Conservation (phyloP, 1,140 invertebrate genomes). For the Arion vulgaris region DNA sequence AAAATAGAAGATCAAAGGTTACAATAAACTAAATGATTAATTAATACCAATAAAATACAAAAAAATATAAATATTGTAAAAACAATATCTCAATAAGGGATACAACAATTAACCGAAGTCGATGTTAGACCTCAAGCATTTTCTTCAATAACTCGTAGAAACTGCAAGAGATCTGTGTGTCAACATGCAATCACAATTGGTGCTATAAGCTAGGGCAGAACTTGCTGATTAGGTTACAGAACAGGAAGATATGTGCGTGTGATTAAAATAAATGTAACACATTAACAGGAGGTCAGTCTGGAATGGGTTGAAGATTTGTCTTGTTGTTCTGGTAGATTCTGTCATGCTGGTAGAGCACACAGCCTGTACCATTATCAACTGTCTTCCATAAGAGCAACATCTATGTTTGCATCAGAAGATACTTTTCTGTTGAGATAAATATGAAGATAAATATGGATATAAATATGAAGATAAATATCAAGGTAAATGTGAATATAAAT, state of each 20-base stretch:
- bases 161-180: not conserved
- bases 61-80: too few relatives aligned
- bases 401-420: slow-evolving; percentile 52
- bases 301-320: not conserved
- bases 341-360: not conserved
- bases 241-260: not conserved
- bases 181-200: not conserved
- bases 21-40: too few relatives aligned
- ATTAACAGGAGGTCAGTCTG: not conserved
- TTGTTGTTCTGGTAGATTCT: not conserved
- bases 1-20: too few relatives aligned
- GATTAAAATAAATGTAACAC: not conserved
- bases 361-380: slow-evolving; percentile 39
- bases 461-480: too few relatives aligned
- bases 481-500: too few relatives aligned
- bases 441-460: too few relatives aligned
- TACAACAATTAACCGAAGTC: not conserved
- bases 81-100: not conserved
- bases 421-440: slow-evolving; percentile 56
- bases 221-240: not conserved
- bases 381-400: slow-evolving; percentile 49
- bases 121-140: not conserved
- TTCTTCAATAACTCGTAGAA: not conserved
- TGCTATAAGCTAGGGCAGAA: not conserved
- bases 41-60: too few relatives aligned